Percentiles rank a stretch among this genome's conserved stretches.
Conservation (phyloP, 2,113 vertebrate genomes). For the Cynopterus brachyotis region DNA sequence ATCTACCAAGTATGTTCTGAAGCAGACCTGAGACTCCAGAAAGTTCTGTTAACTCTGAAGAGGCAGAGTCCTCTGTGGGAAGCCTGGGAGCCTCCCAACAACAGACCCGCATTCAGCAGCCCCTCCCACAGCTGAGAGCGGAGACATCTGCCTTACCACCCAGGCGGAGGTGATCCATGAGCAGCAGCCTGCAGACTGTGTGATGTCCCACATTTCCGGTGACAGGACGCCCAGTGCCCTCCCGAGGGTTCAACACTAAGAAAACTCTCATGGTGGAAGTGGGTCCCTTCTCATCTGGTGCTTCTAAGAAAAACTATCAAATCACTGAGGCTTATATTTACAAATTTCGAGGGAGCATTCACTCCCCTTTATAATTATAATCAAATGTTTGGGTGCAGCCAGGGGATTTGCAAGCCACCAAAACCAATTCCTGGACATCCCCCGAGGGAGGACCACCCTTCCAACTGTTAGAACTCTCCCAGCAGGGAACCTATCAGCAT, state of each 20-base stretch:
- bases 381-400: constrained; percentile 36
- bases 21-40: not conserved
- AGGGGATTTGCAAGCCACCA: not conserved
- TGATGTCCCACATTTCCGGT: not conserved
- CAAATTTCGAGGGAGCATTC: constrained; percentile 9
- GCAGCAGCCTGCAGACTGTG: not conserved
- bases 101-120: not conserved
- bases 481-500: constrained; percentile 2
- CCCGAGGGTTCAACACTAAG: not conserved
- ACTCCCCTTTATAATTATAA: constrained; percentile 34
- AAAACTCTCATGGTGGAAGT: not conserved
- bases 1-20: not conserved
- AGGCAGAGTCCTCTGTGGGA: not conserved
- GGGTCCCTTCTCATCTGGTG: not conserved
- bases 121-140: not conserved
- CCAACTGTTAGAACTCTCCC: not conserved
- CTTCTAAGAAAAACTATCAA: constrained; percentile 38
- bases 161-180: fast-evolving
- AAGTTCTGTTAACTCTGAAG: not conserved
- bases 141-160: not conserved
- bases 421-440: not conserved
- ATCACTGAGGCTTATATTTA: constrained; percentile 37
- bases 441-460: not conserved
- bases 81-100: not conserved
- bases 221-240: not conserved